phyloP scores from a whole-genome alignment of 2,797 vertebrate species.

The Petrocephalus schoutedeni region DNA sequence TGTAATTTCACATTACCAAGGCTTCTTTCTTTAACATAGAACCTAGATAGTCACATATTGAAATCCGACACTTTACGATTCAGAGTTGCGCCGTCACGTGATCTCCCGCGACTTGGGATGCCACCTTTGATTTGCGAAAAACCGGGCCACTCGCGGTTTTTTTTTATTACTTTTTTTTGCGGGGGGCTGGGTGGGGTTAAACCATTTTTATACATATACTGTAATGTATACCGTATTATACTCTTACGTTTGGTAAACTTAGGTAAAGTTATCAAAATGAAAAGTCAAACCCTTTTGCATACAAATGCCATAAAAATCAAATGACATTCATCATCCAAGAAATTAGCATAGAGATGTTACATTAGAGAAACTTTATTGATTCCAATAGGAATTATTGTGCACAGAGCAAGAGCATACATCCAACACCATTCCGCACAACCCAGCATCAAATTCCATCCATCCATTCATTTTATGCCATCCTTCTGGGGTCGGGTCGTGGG shows the following conservation, averaged over 20 bases:
- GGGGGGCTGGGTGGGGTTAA: too few species aligned
- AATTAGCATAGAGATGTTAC: constrained; percentile 46
- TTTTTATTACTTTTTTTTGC: too few species aligned
- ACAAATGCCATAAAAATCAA: constrained; percentile 55
- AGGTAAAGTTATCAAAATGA: constrained; percentile 49
- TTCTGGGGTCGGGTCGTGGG: too few species aligned
- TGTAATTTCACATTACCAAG: neutral
- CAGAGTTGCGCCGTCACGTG: neutral
- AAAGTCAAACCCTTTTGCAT: constrained; percentile 38
- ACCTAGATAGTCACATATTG: too few species aligned
- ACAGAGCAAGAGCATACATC: neutral
- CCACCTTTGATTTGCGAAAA: too few species aligned
- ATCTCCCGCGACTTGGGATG: neutral
- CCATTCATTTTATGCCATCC: neutral
- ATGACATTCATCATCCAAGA: constrained; percentile 8
- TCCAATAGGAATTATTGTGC: neutral
- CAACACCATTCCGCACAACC: too few species aligned
- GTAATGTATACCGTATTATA: too few species aligned
- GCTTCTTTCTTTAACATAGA: neutral
- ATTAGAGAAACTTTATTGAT: neutral
- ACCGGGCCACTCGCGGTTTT: too few species aligned
- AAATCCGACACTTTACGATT: neutral
- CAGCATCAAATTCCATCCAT: neutral
- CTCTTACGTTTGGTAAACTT: constrained; percentile 44
- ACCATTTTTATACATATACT: too few species aligned